Percentiles rank a stretch among this genome's conserved stretches.
Conservation (phyloP, 2,797 vertebrate species). For the Sylvia borin region DNA sequence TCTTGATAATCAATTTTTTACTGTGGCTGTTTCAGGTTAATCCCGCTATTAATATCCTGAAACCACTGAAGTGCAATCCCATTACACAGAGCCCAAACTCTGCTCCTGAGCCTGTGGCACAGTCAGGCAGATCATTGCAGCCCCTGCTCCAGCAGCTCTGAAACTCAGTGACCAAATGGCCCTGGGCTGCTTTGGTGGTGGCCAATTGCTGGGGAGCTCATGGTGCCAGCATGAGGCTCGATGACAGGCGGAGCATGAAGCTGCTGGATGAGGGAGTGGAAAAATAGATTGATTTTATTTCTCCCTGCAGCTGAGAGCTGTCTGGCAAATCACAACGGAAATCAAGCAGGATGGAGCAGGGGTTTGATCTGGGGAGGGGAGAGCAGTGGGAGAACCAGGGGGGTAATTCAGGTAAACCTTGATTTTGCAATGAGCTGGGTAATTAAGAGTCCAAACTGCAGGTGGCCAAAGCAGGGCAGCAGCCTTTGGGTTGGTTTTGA, state of each 20-base stretch:
- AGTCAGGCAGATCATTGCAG: background rate
- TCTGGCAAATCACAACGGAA: background rate
- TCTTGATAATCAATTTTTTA: constrained; percentile 29
- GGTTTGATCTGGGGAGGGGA: background rate
- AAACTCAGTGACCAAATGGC: background rate
- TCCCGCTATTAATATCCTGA: constrained; percentile 26
- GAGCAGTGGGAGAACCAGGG: background rate
- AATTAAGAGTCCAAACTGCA: background rate
- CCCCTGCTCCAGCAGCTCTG: background rate
- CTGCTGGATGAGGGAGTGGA: constrained; percentile 43
- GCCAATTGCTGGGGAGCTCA: background rate
- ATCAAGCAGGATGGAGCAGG: background rate
- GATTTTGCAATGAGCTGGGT: background rate
- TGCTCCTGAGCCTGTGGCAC: background rate
- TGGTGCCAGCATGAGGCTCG: background rate
- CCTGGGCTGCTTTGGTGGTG: background rate
- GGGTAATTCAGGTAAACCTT: constrained; percentile 1
- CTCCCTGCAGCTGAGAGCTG: constrained; percentile 1
- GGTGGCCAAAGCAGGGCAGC: background rate
- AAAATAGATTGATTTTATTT: constrained; percentile 34
- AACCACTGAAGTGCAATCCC: constrained; percentile 10
- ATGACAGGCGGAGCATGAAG: background rate
- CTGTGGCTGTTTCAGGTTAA: background rate
- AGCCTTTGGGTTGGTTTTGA: background rate
- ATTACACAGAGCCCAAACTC: background rate